These are phyloP conservation scores for Alouatta palliata DNA, from an alignment of 2,113 vertebrate genomes.

Conservation along the genomic window DNA sequence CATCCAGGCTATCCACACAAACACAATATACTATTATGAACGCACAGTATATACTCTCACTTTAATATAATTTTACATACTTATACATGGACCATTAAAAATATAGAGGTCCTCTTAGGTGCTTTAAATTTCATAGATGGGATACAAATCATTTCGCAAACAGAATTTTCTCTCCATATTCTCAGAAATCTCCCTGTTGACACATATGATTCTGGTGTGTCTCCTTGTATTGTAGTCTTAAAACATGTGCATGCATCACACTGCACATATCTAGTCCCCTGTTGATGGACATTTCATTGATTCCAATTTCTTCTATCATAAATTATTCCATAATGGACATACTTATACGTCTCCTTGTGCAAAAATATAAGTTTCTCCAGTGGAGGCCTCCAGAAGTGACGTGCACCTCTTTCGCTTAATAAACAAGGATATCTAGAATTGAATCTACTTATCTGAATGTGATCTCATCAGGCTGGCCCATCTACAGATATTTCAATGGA, in stretches of 20 bases:
- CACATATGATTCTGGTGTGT: too few relatives aligned
- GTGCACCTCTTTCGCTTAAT: background rate
- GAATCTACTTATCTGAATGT: background rate
- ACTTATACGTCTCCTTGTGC: background rate
- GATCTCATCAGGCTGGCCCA: background rate
- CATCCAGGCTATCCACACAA: background rate
- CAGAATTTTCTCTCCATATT: background rate
- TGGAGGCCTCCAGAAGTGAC: background rate
- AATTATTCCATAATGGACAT: background rate
- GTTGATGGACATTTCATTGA: background rate
- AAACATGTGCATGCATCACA: rapidly evolving
- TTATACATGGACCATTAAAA: background rate
- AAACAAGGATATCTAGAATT: background rate
- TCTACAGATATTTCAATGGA: background rate
- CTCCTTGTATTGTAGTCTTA: background rate
- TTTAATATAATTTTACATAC: background rate
- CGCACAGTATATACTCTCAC: background rate
- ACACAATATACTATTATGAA: too few relatives aligned
- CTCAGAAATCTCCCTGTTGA: background rate
- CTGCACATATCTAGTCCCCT: background rate
- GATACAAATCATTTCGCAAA: background rate
- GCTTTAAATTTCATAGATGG: background rate
- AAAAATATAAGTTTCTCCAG: background rate
- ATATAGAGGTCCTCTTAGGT: background rate
- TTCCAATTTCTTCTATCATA: background rate